A percentile compares a stretch with the other conserved stretches of the same genome.
phyloP scores from a whole-genome alignment of 2,888 invertebrate genomes.

The Diarsia rubi region DNA sequence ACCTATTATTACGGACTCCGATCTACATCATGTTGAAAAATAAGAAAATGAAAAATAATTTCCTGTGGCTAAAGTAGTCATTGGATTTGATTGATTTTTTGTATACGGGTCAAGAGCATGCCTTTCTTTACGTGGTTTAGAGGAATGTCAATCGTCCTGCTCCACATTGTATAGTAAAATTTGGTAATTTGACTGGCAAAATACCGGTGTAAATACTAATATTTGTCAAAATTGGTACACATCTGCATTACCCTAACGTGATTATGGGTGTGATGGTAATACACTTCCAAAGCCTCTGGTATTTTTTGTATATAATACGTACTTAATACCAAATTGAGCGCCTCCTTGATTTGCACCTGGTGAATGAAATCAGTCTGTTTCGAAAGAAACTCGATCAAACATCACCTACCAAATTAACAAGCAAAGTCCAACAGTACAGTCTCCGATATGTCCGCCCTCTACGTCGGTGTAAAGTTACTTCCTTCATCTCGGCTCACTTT shows the following conservation, averaged over 20 bases:
- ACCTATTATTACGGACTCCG: too few species aligned
- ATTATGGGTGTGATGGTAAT: not conserved
- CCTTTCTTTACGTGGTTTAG: too few species aligned
- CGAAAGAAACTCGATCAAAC: slow-evolving; percentile 36
- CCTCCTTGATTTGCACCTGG: too few species aligned
- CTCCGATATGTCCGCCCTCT: slow-evolving; percentile 66
- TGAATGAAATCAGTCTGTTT: not conserved
- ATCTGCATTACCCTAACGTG: not conserved
- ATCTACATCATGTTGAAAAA: too few species aligned
- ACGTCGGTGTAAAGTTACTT: slow-evolving; percentile 73
- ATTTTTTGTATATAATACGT: not conserved
- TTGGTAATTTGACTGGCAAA: not conserved
- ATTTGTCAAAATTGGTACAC: not conserved
- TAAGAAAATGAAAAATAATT: too few species aligned
- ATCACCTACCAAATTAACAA: slow-evolving; percentile 38
- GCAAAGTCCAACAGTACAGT: slow-evolving; percentile 59
- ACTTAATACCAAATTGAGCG: not conserved
- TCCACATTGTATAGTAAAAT: too few species aligned
- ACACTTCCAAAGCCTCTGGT: not conserved
- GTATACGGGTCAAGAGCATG: too few species aligned
- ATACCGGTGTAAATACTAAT: not conserved
- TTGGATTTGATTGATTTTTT: too few species aligned
- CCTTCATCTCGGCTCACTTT: slow-evolving; percentile 69
- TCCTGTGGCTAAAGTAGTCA: too few species aligned
- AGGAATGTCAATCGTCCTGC: too few species aligned